phyloP scores from a whole-genome alignment of 2,888 invertebrate species.

The Labia minor region DNA sequence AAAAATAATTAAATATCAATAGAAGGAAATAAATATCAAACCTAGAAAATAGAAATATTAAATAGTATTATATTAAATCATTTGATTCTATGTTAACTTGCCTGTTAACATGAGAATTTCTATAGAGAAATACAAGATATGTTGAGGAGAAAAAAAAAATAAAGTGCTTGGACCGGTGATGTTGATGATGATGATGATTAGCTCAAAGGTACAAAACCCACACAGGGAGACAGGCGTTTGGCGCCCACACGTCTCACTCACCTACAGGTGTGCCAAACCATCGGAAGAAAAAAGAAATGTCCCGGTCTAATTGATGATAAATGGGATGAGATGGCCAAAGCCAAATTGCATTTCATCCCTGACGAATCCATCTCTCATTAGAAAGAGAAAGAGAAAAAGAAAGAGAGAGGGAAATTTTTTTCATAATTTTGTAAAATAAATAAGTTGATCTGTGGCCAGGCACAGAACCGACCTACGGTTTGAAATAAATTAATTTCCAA shows the following conservation, averaged over 20 bases:
- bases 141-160: neutral
- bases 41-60: neutral
- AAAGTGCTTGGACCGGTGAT: neutral
- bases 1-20: no score
- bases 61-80: slow-evolving; percentile 4
- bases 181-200: neutral
- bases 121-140: neutral
- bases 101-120: neutral
- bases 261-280: neutral
- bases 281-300: neutral
- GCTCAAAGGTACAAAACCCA: slow-evolving; percentile 5
- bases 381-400: no score
- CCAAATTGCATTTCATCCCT: no score
- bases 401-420: no score
- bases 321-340: neutral
- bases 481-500: no score
- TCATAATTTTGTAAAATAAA: no score
- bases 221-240: neutral
- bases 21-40: neutral
- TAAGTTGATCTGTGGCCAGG: no score
- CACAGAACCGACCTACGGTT: no score
- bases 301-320: neutral
- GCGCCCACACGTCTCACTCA: neutral
- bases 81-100: neutral
- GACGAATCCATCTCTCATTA: no score